Conservation (phyloP, 2,113 vertebrate genomes). For the Podarcis cretensis region DNA sequence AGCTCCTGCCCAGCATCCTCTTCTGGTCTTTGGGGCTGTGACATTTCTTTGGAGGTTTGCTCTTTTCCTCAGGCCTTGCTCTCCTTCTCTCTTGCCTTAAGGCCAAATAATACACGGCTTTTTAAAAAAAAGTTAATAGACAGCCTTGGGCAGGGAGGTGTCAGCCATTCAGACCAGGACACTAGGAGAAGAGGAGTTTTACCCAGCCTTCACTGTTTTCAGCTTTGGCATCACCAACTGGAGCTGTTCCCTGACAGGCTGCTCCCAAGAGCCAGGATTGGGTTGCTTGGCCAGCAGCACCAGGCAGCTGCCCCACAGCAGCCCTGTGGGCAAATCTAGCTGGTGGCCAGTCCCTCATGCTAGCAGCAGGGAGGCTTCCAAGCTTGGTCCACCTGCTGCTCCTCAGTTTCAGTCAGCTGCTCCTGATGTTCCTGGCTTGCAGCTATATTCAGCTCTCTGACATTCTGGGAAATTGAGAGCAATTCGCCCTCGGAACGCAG, state of each 20-base stretch:
- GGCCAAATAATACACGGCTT: background rate
- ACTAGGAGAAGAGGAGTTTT: background rate
- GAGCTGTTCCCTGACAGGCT: background rate
- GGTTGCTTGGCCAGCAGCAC: background rate
- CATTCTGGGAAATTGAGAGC: fast-evolving
- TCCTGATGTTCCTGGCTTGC: fast-evolving
- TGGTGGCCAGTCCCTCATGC: background rate
- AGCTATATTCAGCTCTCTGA: background rate
- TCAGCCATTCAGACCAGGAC: background rate
- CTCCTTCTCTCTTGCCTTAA: background rate
- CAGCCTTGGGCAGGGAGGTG: too few relatives aligned
- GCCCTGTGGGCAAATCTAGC: background rate
- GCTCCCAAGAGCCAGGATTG: background rate
- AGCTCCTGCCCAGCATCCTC: background rate
- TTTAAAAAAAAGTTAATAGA: background rate
- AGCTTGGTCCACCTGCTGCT: background rate
- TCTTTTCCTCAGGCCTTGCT: background rate
- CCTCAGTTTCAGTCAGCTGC: background rate
- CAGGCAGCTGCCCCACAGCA: background rate
- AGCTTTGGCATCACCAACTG: background rate
- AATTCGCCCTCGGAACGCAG: background rate
- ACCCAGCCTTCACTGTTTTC: background rate
- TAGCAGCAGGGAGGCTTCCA: background rate
- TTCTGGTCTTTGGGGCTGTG: too few relatives aligned
- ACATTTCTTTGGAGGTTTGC: background rate